phyloP scores from a whole-genome alignment of 2,797 vertebrate species.

The Aeoliscus strigatus region DNA sequence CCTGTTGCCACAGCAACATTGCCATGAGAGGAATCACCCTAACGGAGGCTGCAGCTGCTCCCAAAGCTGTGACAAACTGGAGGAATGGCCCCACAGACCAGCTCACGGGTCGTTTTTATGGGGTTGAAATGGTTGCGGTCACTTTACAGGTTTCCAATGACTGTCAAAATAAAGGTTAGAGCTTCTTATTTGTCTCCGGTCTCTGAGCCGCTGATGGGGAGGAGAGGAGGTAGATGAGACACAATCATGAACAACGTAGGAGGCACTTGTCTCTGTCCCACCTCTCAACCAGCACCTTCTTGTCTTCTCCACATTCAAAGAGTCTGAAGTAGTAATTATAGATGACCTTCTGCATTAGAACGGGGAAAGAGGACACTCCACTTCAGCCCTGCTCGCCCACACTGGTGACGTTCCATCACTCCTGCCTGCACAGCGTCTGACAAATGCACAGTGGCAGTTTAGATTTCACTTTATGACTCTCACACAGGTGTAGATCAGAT shows the following conservation, averaged over 20 bases:
- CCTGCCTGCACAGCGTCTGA: constrained; percentile 1
- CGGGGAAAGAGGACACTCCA: constrained; percentile 34
- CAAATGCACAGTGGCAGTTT: constrained; percentile 11
- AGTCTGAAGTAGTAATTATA: constrained; percentile 45
- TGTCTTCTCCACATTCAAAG: constrained; percentile 20
- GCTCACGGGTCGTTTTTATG: not conserved
- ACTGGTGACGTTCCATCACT: too few relatives aligned
- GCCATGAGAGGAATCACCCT: constrained; percentile 63
- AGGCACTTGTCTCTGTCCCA: constrained; percentile 2
- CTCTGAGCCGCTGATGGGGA: not conserved
- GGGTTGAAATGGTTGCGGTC: too few relatives aligned
- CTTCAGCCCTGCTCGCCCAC: constrained; percentile 26
- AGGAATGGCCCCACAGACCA: not conserved
- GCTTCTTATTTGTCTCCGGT: too few relatives aligned
- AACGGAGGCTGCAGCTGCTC: constrained; percentile 39
- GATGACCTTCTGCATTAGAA: constrained; percentile 39
- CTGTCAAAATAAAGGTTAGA: too few relatives aligned
- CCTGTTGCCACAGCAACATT: constrained; percentile 75
- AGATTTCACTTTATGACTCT: too few relatives aligned
- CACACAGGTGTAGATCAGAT: not conserved
- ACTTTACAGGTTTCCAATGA: too few relatives aligned
- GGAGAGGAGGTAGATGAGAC: too few relatives aligned
- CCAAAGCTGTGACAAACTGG: constrained; percentile 14
- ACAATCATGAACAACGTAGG: constrained; percentile 14
- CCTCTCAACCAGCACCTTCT: constrained; percentile 20